Percentiles rank a stretch among this genome's conserved stretches.
These are phyloP conservation scores for Otolemur crassicaudatus DNA, from an alignment of 2,797 vertebrate genomes.

Conservation along the genomic window DNA sequence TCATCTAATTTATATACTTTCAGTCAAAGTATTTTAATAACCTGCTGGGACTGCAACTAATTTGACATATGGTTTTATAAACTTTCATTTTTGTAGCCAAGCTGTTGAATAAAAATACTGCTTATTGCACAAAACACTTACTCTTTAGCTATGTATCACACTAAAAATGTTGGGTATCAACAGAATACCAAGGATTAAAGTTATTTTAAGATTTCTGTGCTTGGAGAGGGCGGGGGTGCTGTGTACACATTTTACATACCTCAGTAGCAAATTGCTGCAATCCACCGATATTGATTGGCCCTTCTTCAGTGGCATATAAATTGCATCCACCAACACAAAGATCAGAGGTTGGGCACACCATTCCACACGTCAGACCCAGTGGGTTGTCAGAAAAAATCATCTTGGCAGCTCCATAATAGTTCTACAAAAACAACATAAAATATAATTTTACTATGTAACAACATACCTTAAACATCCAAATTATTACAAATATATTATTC, in stretches of 20 bases:
- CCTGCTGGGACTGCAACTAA: conserved; percentile 63
- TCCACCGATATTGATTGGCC: conserved; percentile 97
- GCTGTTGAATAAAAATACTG: conserved; percentile 58
- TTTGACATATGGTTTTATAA: conserved; percentile 61
- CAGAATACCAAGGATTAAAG: conserved; percentile 9
- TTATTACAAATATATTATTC: neutral
- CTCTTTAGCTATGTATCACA: neutral
- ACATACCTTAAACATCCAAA: conserved; percentile 5
- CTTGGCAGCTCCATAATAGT: conserved; percentile 94
- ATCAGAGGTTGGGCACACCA: conserved; percentile 97
- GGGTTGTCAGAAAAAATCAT: conserved; percentile 98
- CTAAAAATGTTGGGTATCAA: neutral
- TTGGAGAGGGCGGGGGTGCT: neutral
- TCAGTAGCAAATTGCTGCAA: conserved; percentile 97
- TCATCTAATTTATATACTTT: conserved; percentile 42
- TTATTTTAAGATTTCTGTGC: neutral
- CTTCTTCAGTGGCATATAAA: conserved; percentile 95
- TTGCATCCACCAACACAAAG: conserved; percentile 98
- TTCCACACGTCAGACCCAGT: conserved; percentile 96
- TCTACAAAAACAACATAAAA: conserved; percentile 81
- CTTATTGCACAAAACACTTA: neutral
- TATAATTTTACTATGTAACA: conserved; percentile 2
- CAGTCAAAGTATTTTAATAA: conserved; percentile 68
- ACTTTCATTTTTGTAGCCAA: conserved; percentile 67
- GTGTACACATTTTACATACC: conserved; percentile 86